phyloP scores from a whole-genome alignment of 1,140 invertebrate species.

The Calliphora vicina region DNA sequence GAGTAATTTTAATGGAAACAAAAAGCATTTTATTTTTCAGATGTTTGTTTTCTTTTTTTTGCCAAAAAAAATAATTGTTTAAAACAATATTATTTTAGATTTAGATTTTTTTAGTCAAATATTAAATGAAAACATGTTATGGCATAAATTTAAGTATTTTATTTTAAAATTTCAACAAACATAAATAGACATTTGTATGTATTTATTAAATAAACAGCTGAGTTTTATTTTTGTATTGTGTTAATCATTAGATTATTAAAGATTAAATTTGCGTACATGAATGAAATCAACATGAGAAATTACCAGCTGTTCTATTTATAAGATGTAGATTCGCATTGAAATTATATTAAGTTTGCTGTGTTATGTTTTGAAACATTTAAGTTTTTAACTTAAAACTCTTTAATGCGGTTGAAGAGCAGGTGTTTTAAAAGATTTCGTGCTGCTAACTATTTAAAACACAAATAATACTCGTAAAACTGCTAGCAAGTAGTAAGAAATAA shows the following conservation, averaged over 20 bases:
- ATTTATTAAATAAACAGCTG: too few species aligned
- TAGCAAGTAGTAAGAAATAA: neutral
- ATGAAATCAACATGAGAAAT: neutral
- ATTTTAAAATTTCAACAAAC: too few species aligned
- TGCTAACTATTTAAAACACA: constrained; percentile 1
- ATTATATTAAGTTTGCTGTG: neutral
- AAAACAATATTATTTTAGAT: too few species aligned
- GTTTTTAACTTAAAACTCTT: constrained; percentile 21
- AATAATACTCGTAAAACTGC: neutral
- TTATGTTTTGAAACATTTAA: neutral
- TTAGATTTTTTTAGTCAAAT: too few species aligned
- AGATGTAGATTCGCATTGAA: neutral
- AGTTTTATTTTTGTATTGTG: too few species aligned
- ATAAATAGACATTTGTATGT: too few species aligned
- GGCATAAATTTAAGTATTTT: too few species aligned
- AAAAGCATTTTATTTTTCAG: too few species aligned
- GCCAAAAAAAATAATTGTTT: too few species aligned
- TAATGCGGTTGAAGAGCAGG: constrained; percentile 19
- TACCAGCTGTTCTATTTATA: neutral
- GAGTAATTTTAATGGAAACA: too few species aligned
- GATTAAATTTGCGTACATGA: neutral
- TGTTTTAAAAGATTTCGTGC: neutral
- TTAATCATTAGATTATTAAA: neutral
- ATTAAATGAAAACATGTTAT: too few species aligned
- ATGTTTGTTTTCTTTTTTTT: too few species aligned